Percentiles rank a stretch among this genome's conserved stretches.
Evolutionary conservation across 2,113 vertebrate genomes (phyloP).

Genomic region (Grammomys surdaster): DNA sequence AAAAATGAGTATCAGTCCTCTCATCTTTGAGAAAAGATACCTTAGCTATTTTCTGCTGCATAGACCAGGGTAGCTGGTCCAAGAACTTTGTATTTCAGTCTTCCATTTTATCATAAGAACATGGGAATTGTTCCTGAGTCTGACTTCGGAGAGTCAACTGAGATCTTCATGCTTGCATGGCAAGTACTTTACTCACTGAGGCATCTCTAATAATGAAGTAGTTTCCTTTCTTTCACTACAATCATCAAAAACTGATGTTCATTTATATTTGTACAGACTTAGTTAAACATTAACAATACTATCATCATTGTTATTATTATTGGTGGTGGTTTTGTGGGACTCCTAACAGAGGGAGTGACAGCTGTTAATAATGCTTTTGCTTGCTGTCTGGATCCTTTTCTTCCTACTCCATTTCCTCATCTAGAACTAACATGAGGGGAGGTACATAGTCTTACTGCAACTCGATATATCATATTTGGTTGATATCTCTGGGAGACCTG

Average conservation of each 20-base stretch:
- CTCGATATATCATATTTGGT: not conserved
- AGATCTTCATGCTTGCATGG: not conserved
- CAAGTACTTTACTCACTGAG: not conserved
- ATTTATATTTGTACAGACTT: not conserved
- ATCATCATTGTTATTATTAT: not conserved
- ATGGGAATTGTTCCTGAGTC: not conserved
- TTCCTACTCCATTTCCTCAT: not conserved
- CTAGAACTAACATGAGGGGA: not conserved
- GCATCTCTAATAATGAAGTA: not conserved
- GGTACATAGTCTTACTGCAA: not conserved
- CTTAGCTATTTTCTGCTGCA: not conserved
- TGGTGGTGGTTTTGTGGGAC: not conserved
- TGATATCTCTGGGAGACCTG: not conserved
- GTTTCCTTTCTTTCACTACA: not conserved
- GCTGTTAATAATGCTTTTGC: not conserved
- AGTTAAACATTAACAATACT: not conserved
- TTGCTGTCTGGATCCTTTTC: not conserved
- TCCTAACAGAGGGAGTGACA: not conserved
- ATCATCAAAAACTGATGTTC: not conserved
- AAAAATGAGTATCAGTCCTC: no score
- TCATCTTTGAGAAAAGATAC: not conserved
- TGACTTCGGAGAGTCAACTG: not conserved
- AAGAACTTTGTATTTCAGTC: no score
- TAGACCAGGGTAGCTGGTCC: not conserved
- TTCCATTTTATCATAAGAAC: not conserved